Evolutionary conservation across 2,888 invertebrate species (phyloP), one percentile per base, ranked within the genome.

Genomic region (Dexiosoma caninum): DNA sequence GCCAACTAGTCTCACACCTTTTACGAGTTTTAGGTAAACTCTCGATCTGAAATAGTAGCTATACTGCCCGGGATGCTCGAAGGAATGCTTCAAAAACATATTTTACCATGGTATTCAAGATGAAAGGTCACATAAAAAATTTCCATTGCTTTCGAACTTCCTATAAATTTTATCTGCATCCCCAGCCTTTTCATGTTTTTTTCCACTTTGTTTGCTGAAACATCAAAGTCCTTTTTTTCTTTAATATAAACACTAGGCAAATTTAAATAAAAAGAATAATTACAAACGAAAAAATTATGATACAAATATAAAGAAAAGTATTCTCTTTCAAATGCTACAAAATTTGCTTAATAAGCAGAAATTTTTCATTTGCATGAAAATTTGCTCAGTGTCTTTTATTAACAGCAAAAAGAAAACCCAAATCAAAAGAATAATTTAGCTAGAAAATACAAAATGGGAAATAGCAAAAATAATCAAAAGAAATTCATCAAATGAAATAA

Each of bases 301-400:
- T n/a, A n/a, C n/a, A n/a, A 57, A 37, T 4, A 51, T 21, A 46
- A 62, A 32, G n/a, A 8, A 60, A 42, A 60, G 19, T 51, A 51
- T 64, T 57, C 9, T 51, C 51, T 70, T 79, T 66, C 57, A 59
- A 70, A 60, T 55, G 60, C 70, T 75, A 42, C 23, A 82, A 83
- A 37, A 83, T 78, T 82, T 84, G 84, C 82, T 78, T 78, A 83
- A 83, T 84, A 80, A 84, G 83, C 83, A 82, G 57, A 84, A 84
- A 83, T 83, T 76, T 83, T 83, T 82, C 83, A 83, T 84, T 84
- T 83, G 69, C 82, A 82, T 81, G 59, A 76, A 76, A 82, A 79
- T 69, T 71, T 69, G 57, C n/a, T n/a, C n/a, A n/a, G n/a, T n/a
- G n/a, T 30, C 57, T 37, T 49, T 40, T 23, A 67, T 40, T 62